Evolutionary conservation across 2,113 vertebrate species (phyloP).

Genomic region (Brienomyrus longianalis): DNA sequence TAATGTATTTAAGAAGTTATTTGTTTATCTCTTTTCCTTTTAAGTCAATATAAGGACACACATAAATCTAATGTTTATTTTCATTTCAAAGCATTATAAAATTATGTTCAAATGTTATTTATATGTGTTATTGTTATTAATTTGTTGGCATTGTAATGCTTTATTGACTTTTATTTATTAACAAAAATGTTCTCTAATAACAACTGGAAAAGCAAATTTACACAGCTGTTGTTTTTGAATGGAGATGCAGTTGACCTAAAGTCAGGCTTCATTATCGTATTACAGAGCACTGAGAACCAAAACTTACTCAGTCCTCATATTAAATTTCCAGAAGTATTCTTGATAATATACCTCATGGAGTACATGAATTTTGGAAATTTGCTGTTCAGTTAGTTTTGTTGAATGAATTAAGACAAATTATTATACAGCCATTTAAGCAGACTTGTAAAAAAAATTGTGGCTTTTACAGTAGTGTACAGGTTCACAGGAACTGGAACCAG

Average conservation of each 20-base stretch:
- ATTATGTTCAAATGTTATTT: neutral
- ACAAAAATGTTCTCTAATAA: neutral
- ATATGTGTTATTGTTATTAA: neutral
- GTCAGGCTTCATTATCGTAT: neutral
- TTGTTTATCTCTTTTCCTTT: neutral
- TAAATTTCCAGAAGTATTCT: neutral
- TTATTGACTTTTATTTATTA: neutral
- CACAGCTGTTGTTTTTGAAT: neutral
- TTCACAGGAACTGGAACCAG: neutral
- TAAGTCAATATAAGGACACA: neutral
- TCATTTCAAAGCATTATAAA: neutral
- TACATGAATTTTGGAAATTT: neutral
- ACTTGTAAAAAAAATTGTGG: neutral
- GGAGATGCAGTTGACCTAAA: neutral
- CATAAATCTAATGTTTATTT: neutral
- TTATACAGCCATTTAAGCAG: neutral
- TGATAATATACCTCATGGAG: neutral
- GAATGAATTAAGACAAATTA: neutral
- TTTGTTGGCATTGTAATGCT: neutral
- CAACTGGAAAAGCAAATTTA: neutral
- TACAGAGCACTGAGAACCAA: neutral
- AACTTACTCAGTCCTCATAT: neutral
- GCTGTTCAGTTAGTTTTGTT: neutral
- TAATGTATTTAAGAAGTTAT: neutral
- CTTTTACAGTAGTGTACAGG: neutral